Percentiles rank a stretch among this genome's conserved stretches.
Evolutionary conservation across 2,797 vertebrate species (phyloP).

Genomic region (Rhadinocentrus ornatus): DNA sequence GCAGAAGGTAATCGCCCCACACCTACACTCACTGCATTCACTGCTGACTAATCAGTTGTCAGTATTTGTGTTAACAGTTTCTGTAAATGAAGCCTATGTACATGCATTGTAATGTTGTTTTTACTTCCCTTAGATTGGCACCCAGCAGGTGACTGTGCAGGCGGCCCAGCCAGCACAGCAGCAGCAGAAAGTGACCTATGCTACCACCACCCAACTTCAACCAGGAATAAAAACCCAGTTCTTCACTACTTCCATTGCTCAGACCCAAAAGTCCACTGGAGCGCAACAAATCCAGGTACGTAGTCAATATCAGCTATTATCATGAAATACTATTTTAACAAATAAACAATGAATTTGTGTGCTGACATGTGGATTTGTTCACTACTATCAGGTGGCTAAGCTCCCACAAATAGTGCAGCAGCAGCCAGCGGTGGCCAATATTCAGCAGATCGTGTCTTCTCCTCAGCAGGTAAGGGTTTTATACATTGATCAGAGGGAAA

Average conservation of each 20-base stretch:
- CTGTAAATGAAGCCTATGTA: background rate
- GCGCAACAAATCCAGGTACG: constrained; percentile 89
- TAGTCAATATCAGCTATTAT: background rate
- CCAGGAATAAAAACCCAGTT: constrained; percentile 90
- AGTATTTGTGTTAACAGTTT: background rate
- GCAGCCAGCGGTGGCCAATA: constrained; percentile 87
- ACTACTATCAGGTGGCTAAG: constrained; percentile 88
- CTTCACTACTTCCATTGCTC: constrained; percentile 85
- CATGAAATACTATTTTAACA: background rate
- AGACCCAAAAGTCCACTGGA: constrained; percentile 85
- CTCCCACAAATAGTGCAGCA: constrained; percentile 93
- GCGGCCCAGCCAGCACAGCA: constrained; percentile 84
- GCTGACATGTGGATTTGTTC: constrained; percentile 38
- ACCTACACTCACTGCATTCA: background rate
- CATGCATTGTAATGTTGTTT: background rate
- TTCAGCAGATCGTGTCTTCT: constrained; percentile 93
- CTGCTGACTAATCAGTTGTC: background rate
- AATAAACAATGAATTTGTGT: background rate
- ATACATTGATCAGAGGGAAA: background rate
- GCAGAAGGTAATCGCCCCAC: constrained; percentile 84
- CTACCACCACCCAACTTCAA: constrained; percentile 82
- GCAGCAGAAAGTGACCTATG: constrained; percentile 88
- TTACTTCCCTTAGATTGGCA: constrained; percentile 74
- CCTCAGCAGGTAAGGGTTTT: constrained; percentile 85
- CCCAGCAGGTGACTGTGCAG: constrained; percentile 89